Evolutionary conservation across 2,113 vertebrate genomes (phyloP).

Genomic region (Corythornis cristatus): DNA sequence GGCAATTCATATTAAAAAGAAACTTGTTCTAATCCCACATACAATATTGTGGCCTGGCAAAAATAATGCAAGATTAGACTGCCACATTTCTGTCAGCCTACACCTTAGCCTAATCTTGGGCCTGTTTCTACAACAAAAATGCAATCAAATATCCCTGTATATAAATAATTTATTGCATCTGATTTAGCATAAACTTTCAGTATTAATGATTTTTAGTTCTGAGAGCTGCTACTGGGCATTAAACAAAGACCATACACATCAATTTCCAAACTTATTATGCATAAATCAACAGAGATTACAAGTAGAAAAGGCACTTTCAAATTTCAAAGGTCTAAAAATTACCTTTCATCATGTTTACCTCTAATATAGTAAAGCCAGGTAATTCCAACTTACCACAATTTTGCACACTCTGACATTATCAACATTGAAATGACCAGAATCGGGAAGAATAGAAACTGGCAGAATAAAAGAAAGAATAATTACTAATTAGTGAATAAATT

Average conservation of each 20-base stretch:
- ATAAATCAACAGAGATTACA: background rate
- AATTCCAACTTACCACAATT: conserved; percentile 88
- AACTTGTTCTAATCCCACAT: background rate
- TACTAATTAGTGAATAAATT: background rate
- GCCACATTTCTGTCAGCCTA: fast-evolving
- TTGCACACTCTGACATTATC: conserved; percentile 97
- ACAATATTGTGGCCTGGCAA: background rate
- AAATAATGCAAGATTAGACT: fast-evolving
- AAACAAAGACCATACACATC: background rate
- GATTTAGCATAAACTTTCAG: background rate
- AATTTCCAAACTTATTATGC: background rate
- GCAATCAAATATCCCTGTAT: background rate
- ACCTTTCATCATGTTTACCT: background rate
- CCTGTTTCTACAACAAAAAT: background rate
- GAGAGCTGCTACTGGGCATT: background rate
- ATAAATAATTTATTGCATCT: background rate
- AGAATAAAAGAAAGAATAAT: background rate
- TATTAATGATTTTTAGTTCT: background rate
- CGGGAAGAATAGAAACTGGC: conserved; percentile 91
- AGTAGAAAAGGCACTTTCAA: background rate
- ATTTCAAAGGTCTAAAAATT: background rate
- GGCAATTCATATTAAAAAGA: background rate
- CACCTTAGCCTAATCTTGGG: background rate
- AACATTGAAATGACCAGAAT: conserved; percentile 94
- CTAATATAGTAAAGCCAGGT: background rate